Evolutionary conservation across 2,888 invertebrate species (phyloP), one percentile per base, ranked within the genome.

Genomic region (Altica lythri): DNA sequence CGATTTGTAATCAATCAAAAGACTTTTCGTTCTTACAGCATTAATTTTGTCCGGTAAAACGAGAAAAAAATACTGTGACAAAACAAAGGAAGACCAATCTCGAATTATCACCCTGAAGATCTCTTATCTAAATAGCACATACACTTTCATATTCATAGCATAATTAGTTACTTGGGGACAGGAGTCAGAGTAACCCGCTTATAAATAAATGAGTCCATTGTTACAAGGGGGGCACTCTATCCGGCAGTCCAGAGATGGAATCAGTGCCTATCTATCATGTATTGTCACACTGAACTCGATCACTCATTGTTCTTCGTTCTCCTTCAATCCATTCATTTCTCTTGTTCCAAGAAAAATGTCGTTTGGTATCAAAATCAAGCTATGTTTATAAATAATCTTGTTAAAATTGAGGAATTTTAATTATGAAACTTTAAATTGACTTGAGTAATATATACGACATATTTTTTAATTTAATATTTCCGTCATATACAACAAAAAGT

Each of bases 201-300:
- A 73, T 72, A 72, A 74, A 75, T 75, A 75, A 75, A 75, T 75
- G 75, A 70, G 71, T 68, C 74, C 73, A 75, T 75, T 75, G 75
- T 75, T 72, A 46, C 35, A 47, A 64, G 52, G 57, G 62, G 56
- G 60, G 62, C 61, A 68, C 67, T 70, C 69, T 60, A 55, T 62
- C 64, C 67, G 67, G 68, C 70, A 70, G 71, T 65, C 65, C 64
- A 61, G 68, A 73, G 74, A 75, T 75, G 69, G 63, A 66, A 73
- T 75, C 75, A 49, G 71, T 68, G 68, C 68, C 70, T 70, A 76
- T 76, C 75, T 74, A 76, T 76, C 76, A 75, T 75, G 75, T 75
- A 76, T 76, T 76, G 76, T 76, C 75, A 75, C 75, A 71, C 72
- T 66, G 68, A 62, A 65, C 67, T 69, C 73, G 69, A 76, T 75